Evolutionary conservation across 2,797 vertebrate species (phyloP).

Genomic region (Epinephelus malabaricus): DNA sequence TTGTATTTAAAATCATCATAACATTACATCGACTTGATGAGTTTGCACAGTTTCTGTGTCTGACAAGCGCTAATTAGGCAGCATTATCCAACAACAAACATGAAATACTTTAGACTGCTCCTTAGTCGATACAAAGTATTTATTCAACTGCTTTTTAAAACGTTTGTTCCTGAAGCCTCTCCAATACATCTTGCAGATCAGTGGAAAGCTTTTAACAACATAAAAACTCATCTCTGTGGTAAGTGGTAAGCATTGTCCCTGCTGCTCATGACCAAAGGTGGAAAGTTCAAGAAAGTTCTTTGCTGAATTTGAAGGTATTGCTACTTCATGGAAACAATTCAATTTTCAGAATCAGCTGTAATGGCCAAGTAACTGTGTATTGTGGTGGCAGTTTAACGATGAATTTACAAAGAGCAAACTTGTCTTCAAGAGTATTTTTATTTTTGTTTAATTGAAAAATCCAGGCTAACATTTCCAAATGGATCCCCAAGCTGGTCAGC

Average conservation of each 20-base stretch:
- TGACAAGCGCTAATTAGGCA: constrained; percentile 33
- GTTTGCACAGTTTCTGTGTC: constrained; percentile 1
- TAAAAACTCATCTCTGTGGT: not conserved
- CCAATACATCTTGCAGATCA: not conserved
- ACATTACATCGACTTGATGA: constrained; percentile 15
- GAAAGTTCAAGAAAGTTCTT: not conserved
- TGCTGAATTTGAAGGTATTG: not conserved
- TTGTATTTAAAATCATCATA: constrained; percentile 14
- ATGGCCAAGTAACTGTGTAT: too few relatives aligned
- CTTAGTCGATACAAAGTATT: not conserved
- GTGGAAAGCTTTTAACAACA: constrained; percentile 15
- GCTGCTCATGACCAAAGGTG: not conserved
- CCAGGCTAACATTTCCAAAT: too few relatives aligned
- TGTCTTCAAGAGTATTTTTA: too few relatives aligned
- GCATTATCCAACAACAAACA: constrained; percentile 36
- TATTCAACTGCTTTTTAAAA: not conserved
- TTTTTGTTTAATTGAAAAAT: too few relatives aligned
- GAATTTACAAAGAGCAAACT: too few relatives aligned
- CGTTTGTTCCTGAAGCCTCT: constrained; percentile 25
- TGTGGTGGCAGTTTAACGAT: too few relatives aligned
- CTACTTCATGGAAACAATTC: not conserved
- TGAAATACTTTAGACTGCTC: not conserved
- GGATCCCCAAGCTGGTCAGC: too few relatives aligned
- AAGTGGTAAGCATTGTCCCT: not conserved
- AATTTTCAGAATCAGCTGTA: not conserved